Base-by-base conservation (phyloP, 2,888 invertebrate genomes). In the Eumerus sabulonum region DNA sequence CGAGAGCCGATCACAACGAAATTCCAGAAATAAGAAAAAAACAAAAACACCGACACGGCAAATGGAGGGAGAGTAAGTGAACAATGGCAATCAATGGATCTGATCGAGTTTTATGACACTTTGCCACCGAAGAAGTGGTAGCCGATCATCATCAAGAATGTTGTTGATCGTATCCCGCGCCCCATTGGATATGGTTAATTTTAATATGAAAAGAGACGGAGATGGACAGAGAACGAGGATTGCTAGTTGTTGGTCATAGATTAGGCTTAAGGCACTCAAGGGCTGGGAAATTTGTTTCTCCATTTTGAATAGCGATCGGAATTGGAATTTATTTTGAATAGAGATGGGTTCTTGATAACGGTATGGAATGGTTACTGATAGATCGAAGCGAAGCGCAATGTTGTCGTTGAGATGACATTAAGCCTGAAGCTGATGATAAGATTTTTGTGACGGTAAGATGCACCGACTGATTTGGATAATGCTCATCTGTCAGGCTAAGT, bases 21-120 rank as follows among this genome's bases (percentile, higher is more conserved):
- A 48, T 48, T 18, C 17, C 3, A 5, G 1, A 9, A n/a, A n/a
- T 13, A 9, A 1, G n/a, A 1, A 27, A 27, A 19, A 19, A 13
- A n/a, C n/a, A 18, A 4, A 18, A 18, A 17, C 13, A 36, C 4
- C 12, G n/a, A 9, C 16, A 1, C 9, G 12, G 11, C 0, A 13
- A 53, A 53, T 4, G 27, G 27, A 27, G 7, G 27, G 7, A 2
- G 7, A 7, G 67, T 70, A 64, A 44, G 67, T n/a, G 47, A 54
- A 73, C 68, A 73, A 79, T 63, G 59, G 59, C 64, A 70, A 70
- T 53, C 70, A 38, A 17, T 60, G 70, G 13, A 63, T 63, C 64
- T 73, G 79, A 79, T 73, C 79, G 73, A 68, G 59, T 79, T 79
- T 79, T 73, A 79, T 79, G 79, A 64, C 70, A 64, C 73, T 68